Percentiles rank a stretch among this genome's conserved stretches.
Evolutionary conservation across 2,113 vertebrate species (phyloP).

Genomic region (Kryptolebias marmoratus): DNA sequence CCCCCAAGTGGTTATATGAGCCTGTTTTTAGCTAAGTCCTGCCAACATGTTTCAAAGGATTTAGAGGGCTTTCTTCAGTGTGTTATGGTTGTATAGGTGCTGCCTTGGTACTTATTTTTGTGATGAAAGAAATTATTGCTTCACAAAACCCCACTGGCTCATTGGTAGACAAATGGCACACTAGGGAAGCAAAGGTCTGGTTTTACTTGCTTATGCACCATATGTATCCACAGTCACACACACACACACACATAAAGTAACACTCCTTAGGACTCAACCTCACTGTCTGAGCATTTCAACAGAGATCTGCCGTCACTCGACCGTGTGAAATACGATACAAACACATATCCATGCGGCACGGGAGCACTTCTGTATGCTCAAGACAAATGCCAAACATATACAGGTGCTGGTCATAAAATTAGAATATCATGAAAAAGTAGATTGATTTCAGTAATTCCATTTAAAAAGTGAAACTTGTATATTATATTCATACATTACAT

Average conservation of each 20-base stretch:
- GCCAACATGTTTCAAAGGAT: conserved; percentile 48
- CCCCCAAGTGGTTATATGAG: conserved; percentile 49
- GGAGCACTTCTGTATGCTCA: not conserved
- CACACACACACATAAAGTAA: conserved; percentile 1
- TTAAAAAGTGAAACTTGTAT: too few species aligned
- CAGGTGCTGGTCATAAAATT: too few species aligned
- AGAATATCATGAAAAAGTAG: too few species aligned
- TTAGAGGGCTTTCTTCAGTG: conserved; percentile 26
- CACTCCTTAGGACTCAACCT: conserved; percentile 37
- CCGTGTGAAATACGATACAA: conserved; percentile 20
- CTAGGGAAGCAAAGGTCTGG: conserved; percentile 51
- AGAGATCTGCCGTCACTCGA: conserved; percentile 50
- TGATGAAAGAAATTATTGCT: conserved; percentile 65
- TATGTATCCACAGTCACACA: conserved; percentile 8
- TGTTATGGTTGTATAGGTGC: conserved; percentile 41
- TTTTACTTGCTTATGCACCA: conserved; percentile 14
- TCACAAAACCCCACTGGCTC: conserved; percentile 40
- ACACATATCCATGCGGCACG: not conserved
- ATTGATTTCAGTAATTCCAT: too few species aligned
- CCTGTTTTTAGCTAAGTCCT: conserved; percentile 44
- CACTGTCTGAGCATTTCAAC: conserved; percentile 42
- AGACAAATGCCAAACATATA: too few species aligned
- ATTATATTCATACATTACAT: too few species aligned
- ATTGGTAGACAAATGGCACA: conserved; percentile 49
- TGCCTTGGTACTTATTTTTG: conserved; percentile 24